Conservation (phyloP, 2,797 vertebrate species). For the Nyctibius grandis region DNA sequence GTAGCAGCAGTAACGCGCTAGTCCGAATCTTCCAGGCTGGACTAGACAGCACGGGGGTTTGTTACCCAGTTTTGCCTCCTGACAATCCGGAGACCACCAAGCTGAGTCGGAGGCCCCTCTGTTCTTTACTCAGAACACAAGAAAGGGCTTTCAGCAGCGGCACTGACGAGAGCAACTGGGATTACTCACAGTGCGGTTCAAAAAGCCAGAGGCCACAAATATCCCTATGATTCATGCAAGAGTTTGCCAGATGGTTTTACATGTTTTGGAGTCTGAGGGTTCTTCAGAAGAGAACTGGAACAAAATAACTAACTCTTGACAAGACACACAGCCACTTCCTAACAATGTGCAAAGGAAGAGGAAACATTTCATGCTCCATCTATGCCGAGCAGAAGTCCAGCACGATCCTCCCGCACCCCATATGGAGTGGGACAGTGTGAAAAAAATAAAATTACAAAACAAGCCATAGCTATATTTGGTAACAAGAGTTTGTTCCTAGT, state of each 20-base stretch:
- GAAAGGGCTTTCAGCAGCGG: background rate
- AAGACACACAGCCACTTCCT: background rate
- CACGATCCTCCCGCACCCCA: background rate
- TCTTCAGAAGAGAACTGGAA: background rate
- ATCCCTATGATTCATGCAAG: background rate
- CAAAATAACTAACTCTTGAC: background rate
- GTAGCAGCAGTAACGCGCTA: accelerated
- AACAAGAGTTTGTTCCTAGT: background rate
- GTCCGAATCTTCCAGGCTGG: background rate
- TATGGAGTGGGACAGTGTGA: background rate
- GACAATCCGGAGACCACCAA: accelerated
- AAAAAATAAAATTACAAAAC: background rate
- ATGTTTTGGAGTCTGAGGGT: background rate
- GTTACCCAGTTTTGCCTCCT: background rate
- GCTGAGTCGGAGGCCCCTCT: background rate
- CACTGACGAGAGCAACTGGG: background rate
- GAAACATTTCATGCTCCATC: background rate
- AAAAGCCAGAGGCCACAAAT: conserved; percentile 33
- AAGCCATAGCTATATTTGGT: background rate
- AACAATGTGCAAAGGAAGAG: background rate
- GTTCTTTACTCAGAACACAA: too few species aligned
- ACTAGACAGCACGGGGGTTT: accelerated
- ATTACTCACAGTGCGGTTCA: background rate
- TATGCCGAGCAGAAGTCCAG: background rate
- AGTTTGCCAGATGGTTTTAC: background rate